phyloP scores from a whole-genome alignment of 2,113 vertebrate genomes.

The Siphamia tubifer region DNA sequence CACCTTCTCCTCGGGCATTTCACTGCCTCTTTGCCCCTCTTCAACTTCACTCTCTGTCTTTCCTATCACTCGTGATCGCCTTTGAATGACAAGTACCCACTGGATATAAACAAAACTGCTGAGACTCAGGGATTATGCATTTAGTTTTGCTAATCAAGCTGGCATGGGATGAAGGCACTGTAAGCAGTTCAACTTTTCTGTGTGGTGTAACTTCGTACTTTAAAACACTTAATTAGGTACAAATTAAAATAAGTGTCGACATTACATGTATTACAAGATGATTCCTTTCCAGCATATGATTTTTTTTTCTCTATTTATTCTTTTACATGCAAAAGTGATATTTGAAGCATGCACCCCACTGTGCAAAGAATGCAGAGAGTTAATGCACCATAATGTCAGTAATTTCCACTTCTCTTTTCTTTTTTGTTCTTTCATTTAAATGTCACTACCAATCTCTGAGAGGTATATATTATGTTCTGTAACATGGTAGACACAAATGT shows the following conservation, averaged over 20 bases:
- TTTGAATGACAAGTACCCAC: conserved; percentile 46
- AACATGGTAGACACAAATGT: not conserved
- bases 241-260: conserved; percentile 32
- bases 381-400: conserved; percentile 8
- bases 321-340: not conserved
- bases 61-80: conserved; percentile 33
- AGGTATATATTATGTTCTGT: not conserved
- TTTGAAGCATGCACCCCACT: not conserved
- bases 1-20: conserved; percentile 13
- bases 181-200: conserved; percentile 11
- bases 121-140: conserved; percentile 32
- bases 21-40: not conserved
- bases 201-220: conserved; percentile 23
- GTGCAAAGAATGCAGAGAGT: not conserved
- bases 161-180: conserved; percentile 35
- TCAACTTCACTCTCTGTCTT: conserved; percentile 11
- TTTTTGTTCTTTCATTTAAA: not conserved
- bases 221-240: conserved; percentile 36
- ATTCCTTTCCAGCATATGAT: not conserved
- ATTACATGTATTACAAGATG: not conserved
- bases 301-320: not conserved
- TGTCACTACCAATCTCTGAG: conserved; percentile 1
- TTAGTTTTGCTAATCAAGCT: conserved; percentile 49
- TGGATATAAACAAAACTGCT: conserved; percentile 34
- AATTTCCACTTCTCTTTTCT: too few species aligned